A percentile compares a stretch with the other conserved stretches of the same genome.
phyloP scores from a whole-genome alignment of 23 tunicate genomes.

The Diplosoma virens region DNA sequence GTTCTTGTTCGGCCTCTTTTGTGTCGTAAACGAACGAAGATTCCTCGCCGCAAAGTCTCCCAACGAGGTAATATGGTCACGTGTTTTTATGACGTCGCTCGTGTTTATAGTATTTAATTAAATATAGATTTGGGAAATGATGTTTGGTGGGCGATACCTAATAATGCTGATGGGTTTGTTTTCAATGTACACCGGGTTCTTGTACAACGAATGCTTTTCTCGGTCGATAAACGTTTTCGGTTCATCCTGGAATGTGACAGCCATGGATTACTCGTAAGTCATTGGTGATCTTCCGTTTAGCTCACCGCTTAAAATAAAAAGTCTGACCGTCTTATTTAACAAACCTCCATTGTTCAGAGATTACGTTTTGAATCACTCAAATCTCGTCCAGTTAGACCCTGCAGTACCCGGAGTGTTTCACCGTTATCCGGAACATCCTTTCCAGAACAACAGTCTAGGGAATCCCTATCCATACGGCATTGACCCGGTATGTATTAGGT shows the following conservation, averaged over 20 bases:
- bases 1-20: conserved; percentile 65
- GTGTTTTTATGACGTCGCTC: not conserved
- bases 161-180: conserved; percentile 91
- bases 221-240: conserved; percentile 84
- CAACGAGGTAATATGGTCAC: conserved; percentile 46
- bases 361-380: not conserved
- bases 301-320: too few species aligned
- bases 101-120: not conserved
- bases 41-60: conserved; percentile 31
- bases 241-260: conserved; percentile 76
- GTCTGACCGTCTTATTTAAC: too few species aligned
- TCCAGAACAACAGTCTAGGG: conserved; percentile 12
- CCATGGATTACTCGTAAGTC: conserved; percentile 65
- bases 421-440: conserved; percentile 32
- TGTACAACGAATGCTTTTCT: conserved; percentile 97
- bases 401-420: conserved; percentile 52
- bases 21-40: conserved; percentile 60
- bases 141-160: conserved; percentile 80
- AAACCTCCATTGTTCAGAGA: not conserved
- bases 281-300: too few species aligned
- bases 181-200: conserved; percentile 92
- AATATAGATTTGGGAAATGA: conserved; percentile 91
- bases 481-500: conserved; percentile 90
- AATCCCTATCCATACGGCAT: conserved; percentile 91
- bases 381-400: conserved; percentile 13